Conservation (phyloP, 2,797 vertebrate species). For the Ciconia nigra region DNA sequence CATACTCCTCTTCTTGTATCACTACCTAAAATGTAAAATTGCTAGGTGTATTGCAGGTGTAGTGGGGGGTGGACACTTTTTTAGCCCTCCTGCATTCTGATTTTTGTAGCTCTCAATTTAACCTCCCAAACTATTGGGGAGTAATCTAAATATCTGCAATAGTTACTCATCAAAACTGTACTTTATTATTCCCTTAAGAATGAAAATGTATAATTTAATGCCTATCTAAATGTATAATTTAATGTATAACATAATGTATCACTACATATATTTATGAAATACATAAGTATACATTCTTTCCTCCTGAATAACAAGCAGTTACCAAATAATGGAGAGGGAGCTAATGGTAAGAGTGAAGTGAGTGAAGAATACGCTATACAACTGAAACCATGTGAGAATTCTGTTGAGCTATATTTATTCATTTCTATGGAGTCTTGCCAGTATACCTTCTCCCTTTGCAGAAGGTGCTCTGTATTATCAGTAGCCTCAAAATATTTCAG, state of each 20-base stretch:
- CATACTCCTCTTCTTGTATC: not conserved
- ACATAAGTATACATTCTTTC: not conserved
- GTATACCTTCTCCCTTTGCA: not conserved
- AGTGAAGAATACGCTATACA: not conserved
- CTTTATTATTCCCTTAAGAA: not conserved
- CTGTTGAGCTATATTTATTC: not conserved
- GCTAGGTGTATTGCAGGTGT: not conserved
- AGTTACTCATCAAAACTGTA: not conserved
- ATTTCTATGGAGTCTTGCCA: not conserved
- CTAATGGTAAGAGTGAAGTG: not conserved
- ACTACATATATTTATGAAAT: not conserved
- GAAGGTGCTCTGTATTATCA: not conserved
- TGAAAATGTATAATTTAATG: not conserved
- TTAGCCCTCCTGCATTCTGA: not conserved
- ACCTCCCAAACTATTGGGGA: not conserved
- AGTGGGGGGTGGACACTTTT: not conserved
- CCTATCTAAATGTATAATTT: not conserved
- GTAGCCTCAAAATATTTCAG: not conserved
- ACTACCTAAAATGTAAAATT: not conserved
- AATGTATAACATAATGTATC: not conserved
- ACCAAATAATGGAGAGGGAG: not conserved
- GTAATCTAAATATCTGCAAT: not conserved
- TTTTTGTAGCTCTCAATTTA: not conserved
- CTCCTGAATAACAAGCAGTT: not conserved
- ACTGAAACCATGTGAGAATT: not conserved